Base-by-base conservation (phyloP, 2,797 vertebrate species). In the Diplodus sargus region DNA sequence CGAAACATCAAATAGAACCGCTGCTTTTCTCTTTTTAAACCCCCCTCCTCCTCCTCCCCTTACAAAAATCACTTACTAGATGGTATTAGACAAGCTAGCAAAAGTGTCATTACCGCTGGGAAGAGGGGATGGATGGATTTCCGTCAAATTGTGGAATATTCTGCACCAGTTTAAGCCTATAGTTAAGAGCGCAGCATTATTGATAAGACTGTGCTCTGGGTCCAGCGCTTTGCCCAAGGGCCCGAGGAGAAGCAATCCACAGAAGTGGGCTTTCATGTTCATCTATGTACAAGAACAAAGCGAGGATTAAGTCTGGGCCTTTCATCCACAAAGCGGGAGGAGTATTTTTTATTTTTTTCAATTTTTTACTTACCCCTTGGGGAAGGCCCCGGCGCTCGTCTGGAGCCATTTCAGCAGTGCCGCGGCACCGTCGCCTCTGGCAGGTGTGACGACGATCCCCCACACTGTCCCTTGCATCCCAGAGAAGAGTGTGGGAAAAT, bases 1-100 rank as follows among this genome's bases (percentile, higher is more conserved):
- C 97, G 97, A 97, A 98, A 97, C 97, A 98, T 98, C 97, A 97
- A 98, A 97, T 97, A 97, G 95, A 97, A 96, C 92, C 63, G 82
- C 95, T 95, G 94, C 90, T 95, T 96, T 95, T 95, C 96, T 96
- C 95, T 95, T 89, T 92, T 87, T 80, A 89, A 88, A 78, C 78
- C 79, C 66, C 74, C 28, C 30, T 6, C 34, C 30, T 34, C 34
- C 87, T 89, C 88, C 87, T 83, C 86, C 85, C 78, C 77, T 77
- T 89, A 92, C 87, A 97, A 97, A 97, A 97, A 96, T 94, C 95
- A 95, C 95, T 97, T 96, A 95, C 96, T 95, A 96, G 96, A 96
- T 92, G 93, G 94, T 96, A 97, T 97, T 96, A 97, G 95, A 95
- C 92, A 92, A 95, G 93, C 92, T 95, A 85, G 94, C 94, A 94